A percentile compares a stretch with the other conserved stretches of the same genome.
These are phyloP conservation scores for Axis porcinus DNA, from an alignment of 2,113 vertebrate genomes.

Conservation along the genomic window DNA sequence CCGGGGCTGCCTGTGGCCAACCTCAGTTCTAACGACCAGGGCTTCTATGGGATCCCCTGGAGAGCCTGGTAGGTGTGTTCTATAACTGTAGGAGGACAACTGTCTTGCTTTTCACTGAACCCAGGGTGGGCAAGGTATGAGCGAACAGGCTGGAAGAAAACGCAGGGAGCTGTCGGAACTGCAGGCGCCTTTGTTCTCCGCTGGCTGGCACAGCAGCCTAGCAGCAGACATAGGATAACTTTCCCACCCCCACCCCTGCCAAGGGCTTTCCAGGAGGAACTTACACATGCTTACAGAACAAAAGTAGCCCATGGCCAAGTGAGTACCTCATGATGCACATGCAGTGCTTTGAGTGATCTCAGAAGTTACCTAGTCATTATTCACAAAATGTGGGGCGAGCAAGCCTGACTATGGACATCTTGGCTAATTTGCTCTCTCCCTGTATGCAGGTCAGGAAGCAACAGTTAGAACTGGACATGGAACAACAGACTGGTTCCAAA, in stretches of 20 bases:
- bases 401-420: neutral
- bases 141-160: neutral
- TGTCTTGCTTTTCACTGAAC: neutral
- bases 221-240: neutral
- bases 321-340: neutral
- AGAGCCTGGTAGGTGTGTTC: neutral
- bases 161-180: neutral
- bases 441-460: neutral
- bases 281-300: neutral
- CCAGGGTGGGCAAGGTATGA: neutral
- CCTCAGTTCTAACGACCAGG: neutral
- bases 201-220: neutral
- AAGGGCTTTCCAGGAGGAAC: neutral
- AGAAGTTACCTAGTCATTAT: neutral
- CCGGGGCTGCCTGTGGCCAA: fast-evolving
- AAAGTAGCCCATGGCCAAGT: neutral
- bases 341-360: neutral
- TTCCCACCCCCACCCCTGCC: fast-evolving
- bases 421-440: neutral
- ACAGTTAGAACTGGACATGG: neutral
- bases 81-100: neutral
- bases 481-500: neutral
- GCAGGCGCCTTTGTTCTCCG: neutral
- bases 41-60: neutral
- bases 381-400: neutral